phyloP scores from a whole-genome alignment of 2,797 vertebrate genomes.

The Agapornis canus region DNA sequence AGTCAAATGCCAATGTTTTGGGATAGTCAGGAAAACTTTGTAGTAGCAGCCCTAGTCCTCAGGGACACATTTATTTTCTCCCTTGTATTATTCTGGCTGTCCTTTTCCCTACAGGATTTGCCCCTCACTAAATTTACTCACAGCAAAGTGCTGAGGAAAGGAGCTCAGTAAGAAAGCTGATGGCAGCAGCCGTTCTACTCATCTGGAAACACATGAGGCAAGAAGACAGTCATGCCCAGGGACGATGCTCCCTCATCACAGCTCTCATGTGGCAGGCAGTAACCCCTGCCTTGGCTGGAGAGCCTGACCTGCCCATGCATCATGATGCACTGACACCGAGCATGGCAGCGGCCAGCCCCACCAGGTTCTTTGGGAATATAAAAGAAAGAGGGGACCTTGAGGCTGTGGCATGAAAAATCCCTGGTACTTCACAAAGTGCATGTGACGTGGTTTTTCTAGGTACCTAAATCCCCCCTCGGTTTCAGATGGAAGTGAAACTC shows the following conservation, averaged over 20 bases:
- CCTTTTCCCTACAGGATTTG: background rate
- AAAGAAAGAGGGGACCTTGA: background rate
- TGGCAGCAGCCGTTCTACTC: background rate
- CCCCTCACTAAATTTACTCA: background rate
- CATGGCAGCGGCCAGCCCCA: background rate
- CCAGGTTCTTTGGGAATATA: background rate
- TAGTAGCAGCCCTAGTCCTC: background rate
- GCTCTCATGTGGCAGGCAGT: background rate
- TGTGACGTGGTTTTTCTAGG: background rate
- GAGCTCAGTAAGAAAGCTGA: background rate
- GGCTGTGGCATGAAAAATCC: slow-evolving; percentile 9
- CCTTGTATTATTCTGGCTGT: background rate
- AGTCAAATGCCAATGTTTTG: background rate
- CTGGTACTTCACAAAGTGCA: background rate
- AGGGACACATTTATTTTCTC: background rate
- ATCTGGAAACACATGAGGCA: fast-evolving
- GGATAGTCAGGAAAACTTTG: background rate
- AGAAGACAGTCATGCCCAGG: fast-evolving
- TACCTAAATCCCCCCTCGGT: slow-evolving; percentile 5
- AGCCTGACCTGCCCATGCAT: fast-evolving
- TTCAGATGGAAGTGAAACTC: slow-evolving; percentile 48
- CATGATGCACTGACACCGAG: fast-evolving
- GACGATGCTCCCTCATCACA: background rate
- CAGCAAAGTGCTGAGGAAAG: background rate
- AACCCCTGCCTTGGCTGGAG: background rate